Evolutionary conservation across 2,797 vertebrate genomes (phyloP).

Genomic region (Cheirogaleus major): DNA sequence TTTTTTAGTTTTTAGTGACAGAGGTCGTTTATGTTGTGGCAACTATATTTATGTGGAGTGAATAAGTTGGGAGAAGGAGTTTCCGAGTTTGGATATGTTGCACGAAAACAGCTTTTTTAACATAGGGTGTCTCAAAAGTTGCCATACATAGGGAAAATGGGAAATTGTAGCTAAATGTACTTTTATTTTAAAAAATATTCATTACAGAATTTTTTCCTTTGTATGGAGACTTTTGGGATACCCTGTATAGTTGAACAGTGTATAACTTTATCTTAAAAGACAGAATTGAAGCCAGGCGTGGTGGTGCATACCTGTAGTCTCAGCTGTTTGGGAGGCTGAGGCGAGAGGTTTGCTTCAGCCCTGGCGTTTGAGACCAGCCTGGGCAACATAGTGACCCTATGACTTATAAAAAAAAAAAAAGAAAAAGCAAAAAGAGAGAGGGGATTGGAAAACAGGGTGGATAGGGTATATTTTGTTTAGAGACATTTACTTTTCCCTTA

Average conservation of each 20-base stretch:
- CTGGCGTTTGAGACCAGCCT: not conserved
- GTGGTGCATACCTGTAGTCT: not conserved
- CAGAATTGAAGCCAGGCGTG: not conserved
- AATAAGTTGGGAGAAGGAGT: not conserved
- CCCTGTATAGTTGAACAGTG: not conserved
- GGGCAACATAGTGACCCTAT: not conserved
- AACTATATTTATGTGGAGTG: not conserved
- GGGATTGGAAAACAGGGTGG: not conserved
- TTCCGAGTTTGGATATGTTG: not conserved
- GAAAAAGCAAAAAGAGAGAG: not conserved
- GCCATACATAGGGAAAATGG: too few species aligned
- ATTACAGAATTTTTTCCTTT: too few species aligned
- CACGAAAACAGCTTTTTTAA: slow-evolving; percentile 17
- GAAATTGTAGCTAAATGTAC: too few species aligned
- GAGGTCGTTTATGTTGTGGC: slow-evolving; percentile 22
- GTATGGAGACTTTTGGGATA: too few species aligned
- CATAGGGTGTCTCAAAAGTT: not conserved
- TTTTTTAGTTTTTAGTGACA: not conserved
- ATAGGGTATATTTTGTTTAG: not conserved
- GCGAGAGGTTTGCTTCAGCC: not conserved
- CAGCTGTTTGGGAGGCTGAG: not conserved
- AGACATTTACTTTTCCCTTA: slow-evolving; percentile 26
- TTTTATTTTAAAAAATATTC: too few species aligned
- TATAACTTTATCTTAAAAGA: not conserved
- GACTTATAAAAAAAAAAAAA: not conserved